Percentiles rank a stretch among this genome's conserved stretches.
Conservation (phyloP, 2,113 vertebrate genomes). For the Podarcis muralis region DNA sequence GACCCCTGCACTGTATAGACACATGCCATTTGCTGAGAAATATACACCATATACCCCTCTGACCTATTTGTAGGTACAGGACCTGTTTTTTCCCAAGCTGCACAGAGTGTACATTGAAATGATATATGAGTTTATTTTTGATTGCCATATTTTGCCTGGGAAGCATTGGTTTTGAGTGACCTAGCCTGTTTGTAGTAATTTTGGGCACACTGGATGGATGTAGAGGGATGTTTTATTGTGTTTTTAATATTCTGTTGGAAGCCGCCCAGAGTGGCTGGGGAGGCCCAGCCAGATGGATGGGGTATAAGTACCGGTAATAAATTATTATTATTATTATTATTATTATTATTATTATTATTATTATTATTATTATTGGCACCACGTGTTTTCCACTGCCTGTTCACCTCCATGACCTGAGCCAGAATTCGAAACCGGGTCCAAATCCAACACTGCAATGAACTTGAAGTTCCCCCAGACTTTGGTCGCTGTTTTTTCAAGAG, state of each 20-base stretch:
- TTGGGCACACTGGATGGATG: background rate
- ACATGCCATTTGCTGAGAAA: too few species aligned
- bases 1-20: too few species aligned
- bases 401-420: background rate
- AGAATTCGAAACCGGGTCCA: background rate
- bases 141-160: background rate
- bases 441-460: background rate
- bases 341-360: too few species aligned
- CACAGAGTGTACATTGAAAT: background rate
- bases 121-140: background rate
- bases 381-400: background rate
- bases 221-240: background rate
- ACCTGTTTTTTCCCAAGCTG: too few species aligned
- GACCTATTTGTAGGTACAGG: too few species aligned
- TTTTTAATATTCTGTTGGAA: too few species aligned
- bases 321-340: too few species aligned
- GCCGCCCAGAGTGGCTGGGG: too few species aligned
- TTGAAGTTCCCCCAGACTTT: background rate
- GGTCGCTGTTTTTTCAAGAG: background rate
- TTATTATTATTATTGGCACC: background rate
- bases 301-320: too few species aligned
- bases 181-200: background rate
- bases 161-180: background rate
- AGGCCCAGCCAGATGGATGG: too few species aligned
- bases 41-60: too few species aligned